These are phyloP conservation scores for Diglossa cyanea DNA, from an alignment of 2,797 vertebrate species.

Conservation along the genomic window DNA sequence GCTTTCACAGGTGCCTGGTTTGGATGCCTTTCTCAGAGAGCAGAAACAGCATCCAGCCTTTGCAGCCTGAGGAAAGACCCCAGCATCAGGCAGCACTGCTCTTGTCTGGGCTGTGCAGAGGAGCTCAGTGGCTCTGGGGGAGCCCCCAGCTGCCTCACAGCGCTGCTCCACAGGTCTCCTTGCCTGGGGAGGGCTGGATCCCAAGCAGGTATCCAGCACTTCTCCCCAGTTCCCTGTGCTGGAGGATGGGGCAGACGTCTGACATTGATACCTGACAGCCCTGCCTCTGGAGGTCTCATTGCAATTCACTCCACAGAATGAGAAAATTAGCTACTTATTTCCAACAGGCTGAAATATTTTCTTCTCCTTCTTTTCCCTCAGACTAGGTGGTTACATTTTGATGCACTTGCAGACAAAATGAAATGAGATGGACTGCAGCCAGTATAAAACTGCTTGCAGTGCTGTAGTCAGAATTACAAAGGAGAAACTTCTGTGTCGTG, in stretches of 20 bases:
- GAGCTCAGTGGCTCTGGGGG: background rate
- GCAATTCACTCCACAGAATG: background rate
- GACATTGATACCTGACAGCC: background rate
- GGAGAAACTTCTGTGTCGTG: background rate
- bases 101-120: background rate
- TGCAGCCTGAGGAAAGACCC: background rate
- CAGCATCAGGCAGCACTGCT: background rate
- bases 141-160: background rate
- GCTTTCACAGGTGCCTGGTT: background rate
- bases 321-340: background rate
- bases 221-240: background rate
- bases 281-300: background rate
- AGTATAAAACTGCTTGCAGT: background rate
- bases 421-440: background rate
- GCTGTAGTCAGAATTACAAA: background rate
- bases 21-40: background rate
- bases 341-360: background rate
- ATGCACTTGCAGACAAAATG: background rate
- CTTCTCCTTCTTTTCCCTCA: background rate
- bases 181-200: background rate
- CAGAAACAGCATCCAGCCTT: background rate
- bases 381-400: background rate
- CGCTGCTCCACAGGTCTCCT: rapidly evolving
- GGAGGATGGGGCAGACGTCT: background rate
- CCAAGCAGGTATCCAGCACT: background rate